Base-by-base conservation (phyloP, 1,140 invertebrate species). In the Calosoma granatense region DNA sequence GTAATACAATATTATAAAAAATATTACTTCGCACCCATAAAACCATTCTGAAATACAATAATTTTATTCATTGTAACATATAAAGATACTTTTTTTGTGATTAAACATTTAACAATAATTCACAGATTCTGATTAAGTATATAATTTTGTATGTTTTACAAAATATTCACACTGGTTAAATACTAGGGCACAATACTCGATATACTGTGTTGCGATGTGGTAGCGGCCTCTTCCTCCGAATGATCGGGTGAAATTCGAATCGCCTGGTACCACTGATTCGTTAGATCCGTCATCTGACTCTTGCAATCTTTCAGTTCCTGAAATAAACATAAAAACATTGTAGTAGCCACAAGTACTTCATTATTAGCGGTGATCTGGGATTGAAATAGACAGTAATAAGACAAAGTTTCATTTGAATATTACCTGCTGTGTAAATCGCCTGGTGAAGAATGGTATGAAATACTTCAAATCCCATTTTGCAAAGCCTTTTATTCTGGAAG, bases 261-360 rank as follows among this genome's bases (percentile, higher is more conserved):
- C 0, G 91, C 92, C 70, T 96, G 90, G 74, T 96, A 96, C 94
- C 94, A 97, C 69, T 96, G 89, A 70, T 95, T 94, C 1, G 93
- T 95, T 51, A 97, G 75, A 74, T 93, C 90, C 3, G 90, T 91
- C 92, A 97, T 97, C 76, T 96, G 92, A 51, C 87, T 92, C 68
- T 93, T 92, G 66, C 94, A 95, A 72, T 96, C 93, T 68, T 92
- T 91, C 51, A 97, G 72, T 76, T 97, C 93, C 82, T 95, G 77
- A 22, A 75, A 72, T 66, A 61, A 65, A 65, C 61, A 64, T 61
- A 4, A 11, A 55, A 54, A 54, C 9, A 56, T 39, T 43, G 19
- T 2, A 4, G 22, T 41, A 55, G 22, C 54, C 9, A 6, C 43
- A 11, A 4, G 6, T 39, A 21, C 20, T 20, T 11, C 1, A 30